Evolutionary conservation across 2,797 vertebrate species (phyloP).

Genomic region (Amblyopsis hoosieri): DNA sequence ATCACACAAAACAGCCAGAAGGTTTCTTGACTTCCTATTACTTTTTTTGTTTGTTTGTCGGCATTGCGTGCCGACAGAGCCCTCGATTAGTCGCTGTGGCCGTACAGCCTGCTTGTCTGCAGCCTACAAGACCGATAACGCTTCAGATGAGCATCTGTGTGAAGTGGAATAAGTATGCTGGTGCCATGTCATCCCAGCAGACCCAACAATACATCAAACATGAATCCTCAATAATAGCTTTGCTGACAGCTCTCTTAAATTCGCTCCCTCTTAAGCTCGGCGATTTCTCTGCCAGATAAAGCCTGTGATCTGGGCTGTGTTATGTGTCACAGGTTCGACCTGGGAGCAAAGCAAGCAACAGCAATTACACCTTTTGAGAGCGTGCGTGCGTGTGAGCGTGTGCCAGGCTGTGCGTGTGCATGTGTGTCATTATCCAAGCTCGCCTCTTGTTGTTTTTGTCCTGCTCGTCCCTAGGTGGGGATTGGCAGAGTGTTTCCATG

Average conservation of each 20-base stretch:
- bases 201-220: constrained; percentile 74
- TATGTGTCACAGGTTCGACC: constrained; percentile 67
- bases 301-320: constrained; percentile 50
- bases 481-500: constrained; percentile 57
- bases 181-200: constrained; percentile 44
- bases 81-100: constrained; percentile 56
- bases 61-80: constrained; percentile 32
- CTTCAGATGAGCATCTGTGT: constrained; percentile 44
- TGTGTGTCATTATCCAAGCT: constrained; percentile 28
- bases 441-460: constrained; percentile 67
- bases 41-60: constrained; percentile 13
- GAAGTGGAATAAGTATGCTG: constrained; percentile 25
- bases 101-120: constrained; percentile 27
- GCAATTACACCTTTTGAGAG: constrained; percentile 42
- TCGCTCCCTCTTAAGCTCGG: constrained; percentile 43
- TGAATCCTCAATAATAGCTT: constrained; percentile 71
- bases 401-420: constrained; percentile 10
- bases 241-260: constrained; percentile 72
- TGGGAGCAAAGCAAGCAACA: constrained; percentile 51
- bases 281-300: constrained; percentile 67
- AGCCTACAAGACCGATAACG: constrained; percentile 47
- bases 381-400: constrained; percentile 22
- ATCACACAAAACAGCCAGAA: constrained; percentile 61
- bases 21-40: not conserved
- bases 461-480: constrained; percentile 38